Percentiles rank a stretch among this genome's conserved stretches.
phyloP scores from a whole-genome alignment of 2,888 invertebrate species.

The Amphipyra tragopoginis region DNA sequence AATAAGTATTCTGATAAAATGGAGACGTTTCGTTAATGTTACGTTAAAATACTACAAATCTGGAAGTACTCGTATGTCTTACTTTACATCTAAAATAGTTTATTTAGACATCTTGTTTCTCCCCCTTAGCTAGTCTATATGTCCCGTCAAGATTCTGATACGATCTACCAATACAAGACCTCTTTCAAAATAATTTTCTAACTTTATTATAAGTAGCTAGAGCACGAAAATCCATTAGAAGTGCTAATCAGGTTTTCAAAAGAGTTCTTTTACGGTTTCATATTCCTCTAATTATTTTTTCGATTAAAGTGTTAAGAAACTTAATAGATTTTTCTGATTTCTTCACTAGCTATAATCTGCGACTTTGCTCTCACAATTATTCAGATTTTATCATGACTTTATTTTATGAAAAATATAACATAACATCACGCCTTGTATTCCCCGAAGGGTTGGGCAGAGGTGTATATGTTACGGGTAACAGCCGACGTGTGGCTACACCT shows the following conservation, averaged over 20 bases:
- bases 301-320: slow-evolving; percentile 14
- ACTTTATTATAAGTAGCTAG: slow-evolving; percentile 35
- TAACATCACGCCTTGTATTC: too few relatives aligned
- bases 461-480: too few relatives aligned
- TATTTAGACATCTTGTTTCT: too few relatives aligned
- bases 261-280: slow-evolving; percentile 30
- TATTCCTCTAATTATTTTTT: slow-evolving; percentile 27
- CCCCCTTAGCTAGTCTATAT: too few relatives aligned
- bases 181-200: slow-evolving; percentile 29
- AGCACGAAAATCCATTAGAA: slow-evolving; percentile 33
- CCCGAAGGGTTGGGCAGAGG: too few relatives aligned
- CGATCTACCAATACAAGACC: neutral
- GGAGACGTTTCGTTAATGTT: too few relatives aligned
- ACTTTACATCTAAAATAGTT: too few relatives aligned
- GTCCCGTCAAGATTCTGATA: too few relatives aligned
- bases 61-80: too few relatives aligned
- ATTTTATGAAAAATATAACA: neutral
- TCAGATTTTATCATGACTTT: neutral
- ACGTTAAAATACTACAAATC: too few relatives aligned
- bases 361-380: neutral
- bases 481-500: too few relatives aligned
- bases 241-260: slow-evolving; percentile 40
- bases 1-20: too few relatives aligned
- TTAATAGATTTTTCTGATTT: slow-evolving; percentile 14
- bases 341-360: neutral